Base-by-base conservation (phyloP, 2,888 invertebrate genomes). In the Atrina japonica region DNA sequence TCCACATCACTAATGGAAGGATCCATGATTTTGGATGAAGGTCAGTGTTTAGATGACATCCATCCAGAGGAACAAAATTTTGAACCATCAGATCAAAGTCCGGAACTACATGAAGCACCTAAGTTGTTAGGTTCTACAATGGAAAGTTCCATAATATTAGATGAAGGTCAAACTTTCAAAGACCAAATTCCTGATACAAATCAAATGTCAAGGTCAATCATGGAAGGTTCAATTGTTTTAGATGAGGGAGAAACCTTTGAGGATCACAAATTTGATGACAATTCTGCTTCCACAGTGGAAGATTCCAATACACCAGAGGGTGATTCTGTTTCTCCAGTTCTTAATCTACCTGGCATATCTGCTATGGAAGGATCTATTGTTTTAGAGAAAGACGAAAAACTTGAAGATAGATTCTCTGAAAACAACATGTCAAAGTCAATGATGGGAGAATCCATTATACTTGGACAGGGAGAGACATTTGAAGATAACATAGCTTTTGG, bases 171-270 rank as follows among this genome's bases (percentile, higher is more conserved):
- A 43, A 56, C 64, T 25, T 35, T 63, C 40, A 49, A 69, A 18
- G 52, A 43, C 29, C 21, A 61, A 35, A 47, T 49, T 30, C 29
- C 45, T 27, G 25, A 43, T 59, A 41, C 41, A 43, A 43, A 45
- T 59, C 30, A 25, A 23, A 49, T 43, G 47, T 30, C 45, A 49
- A 60, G 53, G 41, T 55, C 68, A 43, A 25, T 25, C 35, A 68
- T 61, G 61, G 61, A 68, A 61, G 55, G 45, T 27, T 61, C 68
- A 3, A 53, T 61, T 25, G 55, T 68, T 16, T 23, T 68, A 23
- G 68, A 60, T 47, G 68, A 68, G 30, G 68, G 47, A 47, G 61
- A 68, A 61, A 67, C 53, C 9, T 53, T 67, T 43, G 67, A 67
- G n/a, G 60, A 67, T 45, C 55, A 56, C n/a, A 35, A 52, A 52